phyloP scores from a whole-genome alignment of 2,113 vertebrate species.

The Rhynchopsitta pachyrhyncha region DNA sequence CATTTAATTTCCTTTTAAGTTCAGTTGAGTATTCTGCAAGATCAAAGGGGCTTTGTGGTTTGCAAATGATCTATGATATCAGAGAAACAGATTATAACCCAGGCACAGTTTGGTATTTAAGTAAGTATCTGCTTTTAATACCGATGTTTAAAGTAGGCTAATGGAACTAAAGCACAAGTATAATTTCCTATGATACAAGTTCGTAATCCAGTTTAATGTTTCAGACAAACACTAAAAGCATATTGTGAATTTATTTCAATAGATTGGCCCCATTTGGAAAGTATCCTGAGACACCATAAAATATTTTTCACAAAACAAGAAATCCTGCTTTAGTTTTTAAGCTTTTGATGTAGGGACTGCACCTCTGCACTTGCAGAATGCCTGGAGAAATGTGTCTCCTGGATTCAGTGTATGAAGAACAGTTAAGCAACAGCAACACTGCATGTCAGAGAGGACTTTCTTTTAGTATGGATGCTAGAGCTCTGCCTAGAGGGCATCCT shows the following conservation, averaged over 20 bases:
- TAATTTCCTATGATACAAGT: constrained; percentile 54
- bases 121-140: constrained; percentile 56
- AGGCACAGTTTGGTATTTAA: constrained; percentile 68
- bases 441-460: background rate
- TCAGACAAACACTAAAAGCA: constrained; percentile 10
- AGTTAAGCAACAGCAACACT: background rate
- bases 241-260: constrained; percentile 40
- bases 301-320: background rate
- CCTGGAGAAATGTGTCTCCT: background rate
- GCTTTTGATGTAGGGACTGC: background rate
- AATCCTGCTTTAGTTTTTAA: background rate
- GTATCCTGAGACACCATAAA: background rate
- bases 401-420: background rate
- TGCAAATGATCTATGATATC: constrained; percentile 70
- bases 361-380: background rate
- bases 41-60: constrained; percentile 69
- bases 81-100: constrained; percentile 66
- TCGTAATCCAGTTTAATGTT: constrained; percentile 60
- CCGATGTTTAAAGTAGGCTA: constrained; percentile 65
- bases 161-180: constrained; percentile 48
- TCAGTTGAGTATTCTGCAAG: constrained; percentile 64
- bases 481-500: background rate
- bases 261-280: background rate
- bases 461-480: background rate
- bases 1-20: constrained; percentile 75